Evolutionary conservation across 2,797 vertebrate species (phyloP), one percentile per base, ranked within the genome.

Genomic region (Otus scops): DNA sequence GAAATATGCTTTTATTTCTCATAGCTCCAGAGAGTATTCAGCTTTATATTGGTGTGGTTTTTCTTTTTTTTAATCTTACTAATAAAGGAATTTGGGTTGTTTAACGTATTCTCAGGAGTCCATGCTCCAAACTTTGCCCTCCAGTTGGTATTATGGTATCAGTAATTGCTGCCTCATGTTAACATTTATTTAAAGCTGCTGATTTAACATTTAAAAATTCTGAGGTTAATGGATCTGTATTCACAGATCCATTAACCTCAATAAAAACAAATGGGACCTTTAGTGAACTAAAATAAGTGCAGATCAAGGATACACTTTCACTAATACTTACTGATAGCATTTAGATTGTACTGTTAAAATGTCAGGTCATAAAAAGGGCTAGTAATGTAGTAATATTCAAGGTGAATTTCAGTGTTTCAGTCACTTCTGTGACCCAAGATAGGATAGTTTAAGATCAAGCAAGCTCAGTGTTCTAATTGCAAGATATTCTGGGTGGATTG

Each of bases 151-250:
- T 98, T 98, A 98, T 79, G 53, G 93, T 98, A 98, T 96, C 97
- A 88, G 95, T 98, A 98, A 98, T 98, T 98, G 98, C 97, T 97
- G 97, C 98, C 95, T 98, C 98, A 96, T 89, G 89, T 98, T 98
- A 98, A 98, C 98, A 97, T 98, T 98, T 98, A 98, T 98, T 98
- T 98, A 98, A 98, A 98, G 98, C 97, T 98, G 97, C 98, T 98
- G 98, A 98, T 98, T 98, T 98, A 98, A 98, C 98, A 98, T 98
- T 98, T 98, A 98, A 98, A 98, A 98, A 97, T 98, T 97, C 97
- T 96, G 97, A 95, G 98, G 98, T 98, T 98, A 98, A 98, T 98
- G 98, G 98, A 97, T 98, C 96, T 97, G 98, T 97, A 61, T 68
- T 53, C 54, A 97, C 97, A 96, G 96, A 98, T 98, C 97, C 98